phyloP scores from a whole-genome alignment of 2,888 invertebrate species.

The Eupithecia subfuscata region DNA sequence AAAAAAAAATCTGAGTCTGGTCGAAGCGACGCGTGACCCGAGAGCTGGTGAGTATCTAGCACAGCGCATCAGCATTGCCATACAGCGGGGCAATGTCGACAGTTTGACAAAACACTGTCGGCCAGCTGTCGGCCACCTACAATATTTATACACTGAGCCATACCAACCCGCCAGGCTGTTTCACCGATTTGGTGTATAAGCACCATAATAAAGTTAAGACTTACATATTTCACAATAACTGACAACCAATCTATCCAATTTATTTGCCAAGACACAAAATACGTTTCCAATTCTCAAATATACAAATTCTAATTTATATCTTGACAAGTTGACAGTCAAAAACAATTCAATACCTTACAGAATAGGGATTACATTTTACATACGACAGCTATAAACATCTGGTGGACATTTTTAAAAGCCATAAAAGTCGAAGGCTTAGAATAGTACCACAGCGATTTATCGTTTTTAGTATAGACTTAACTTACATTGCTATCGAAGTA shows the following conservation, averaged over 20 bases:
- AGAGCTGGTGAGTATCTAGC: no score
- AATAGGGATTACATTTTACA: slow-evolving; percentile 40
- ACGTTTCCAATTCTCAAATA: neutral
- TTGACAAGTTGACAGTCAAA: slow-evolving; percentile 28
- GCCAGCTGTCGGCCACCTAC: no score
- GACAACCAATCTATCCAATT: neutral
- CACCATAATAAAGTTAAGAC: neutral
- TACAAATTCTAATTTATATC: slow-evolving; percentile 15
- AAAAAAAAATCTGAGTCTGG: no score
- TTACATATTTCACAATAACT: neutral
- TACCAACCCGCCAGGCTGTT: neutral
- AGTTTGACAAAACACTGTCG: no score
- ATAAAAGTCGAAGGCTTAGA: slow-evolving; percentile 60
- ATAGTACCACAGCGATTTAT: slow-evolving; percentile 56
- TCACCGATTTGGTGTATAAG: neutral
- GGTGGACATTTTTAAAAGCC: slow-evolving; percentile 64
- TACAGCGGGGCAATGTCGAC: no score
- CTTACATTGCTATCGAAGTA: neutral
- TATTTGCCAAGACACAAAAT: neutral
- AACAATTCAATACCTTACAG: slow-evolving; percentile 42
- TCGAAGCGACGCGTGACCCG: no score
- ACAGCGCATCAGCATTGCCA: no score
- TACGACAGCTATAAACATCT: slow-evolving; percentile 55
- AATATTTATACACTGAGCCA: no score
- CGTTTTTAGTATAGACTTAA: slow-evolving; percentile 41